Base-by-base conservation (phyloP, 1,140 invertebrate species). In the Eupristina koningsbergeri region DNA sequence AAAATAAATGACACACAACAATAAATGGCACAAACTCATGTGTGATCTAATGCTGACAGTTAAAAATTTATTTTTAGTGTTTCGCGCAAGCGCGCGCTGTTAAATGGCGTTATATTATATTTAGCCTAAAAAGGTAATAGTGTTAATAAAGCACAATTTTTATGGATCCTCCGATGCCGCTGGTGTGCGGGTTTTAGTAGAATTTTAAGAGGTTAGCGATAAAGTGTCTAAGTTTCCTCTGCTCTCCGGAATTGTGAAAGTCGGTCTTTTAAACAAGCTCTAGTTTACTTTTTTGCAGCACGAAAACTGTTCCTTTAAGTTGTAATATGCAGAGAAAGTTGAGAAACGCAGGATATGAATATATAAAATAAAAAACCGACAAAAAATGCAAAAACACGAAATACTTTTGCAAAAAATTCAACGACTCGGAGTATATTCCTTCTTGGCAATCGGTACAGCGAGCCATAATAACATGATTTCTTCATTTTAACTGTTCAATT, bases 71-170 rank as follows among this genome's bases (percentile, higher is more conserved):
- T 76, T 75, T 1, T 61, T n/a, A 3, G 11, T 22, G 47, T 74
- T 41, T 74, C 67, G 39, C 79, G 67, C 58, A 41, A 9, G 76
- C 45, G 45, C 61, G 3, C 58, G 26, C 29, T 31, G 34, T 34
- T 69, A 50, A 76, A 64, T 53, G 29, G 74, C 73, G 64, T 58
- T 36, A 53, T 69, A 76, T 82, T 69, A 78, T 83, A 77, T 78
- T 83, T 83, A 84, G 74, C 77, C 77, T 79, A 74, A 84, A 84
- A 84, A 84, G 76, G 63, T 84, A 84, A 80, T 84, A 84, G 53
- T 84, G 77, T 74, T 80, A 84, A 78, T 84, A 84, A 80, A 80
- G 82, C 82, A 69, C 22, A 80, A 41, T 79, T 84, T 84, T 83
- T 79, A 84, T 41, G 82, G 53, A 50, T 71, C 47, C 50, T 50